These are phyloP conservation scores for Sebastolobus altivelis DNA, from an alignment of 2,797 vertebrate genomes.

Conservation along the genomic window DNA sequence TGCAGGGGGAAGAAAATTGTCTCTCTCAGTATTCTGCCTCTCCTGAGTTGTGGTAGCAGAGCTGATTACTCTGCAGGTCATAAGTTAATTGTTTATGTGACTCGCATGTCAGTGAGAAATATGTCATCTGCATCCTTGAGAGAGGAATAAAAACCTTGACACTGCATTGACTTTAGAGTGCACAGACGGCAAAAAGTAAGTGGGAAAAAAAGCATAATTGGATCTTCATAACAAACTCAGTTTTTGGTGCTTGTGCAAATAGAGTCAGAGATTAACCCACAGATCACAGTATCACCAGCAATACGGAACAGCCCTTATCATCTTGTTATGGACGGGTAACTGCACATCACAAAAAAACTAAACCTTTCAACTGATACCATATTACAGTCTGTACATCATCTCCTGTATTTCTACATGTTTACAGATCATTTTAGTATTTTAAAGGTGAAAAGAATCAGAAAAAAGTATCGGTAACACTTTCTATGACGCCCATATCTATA, in stretches of 20 bases:
- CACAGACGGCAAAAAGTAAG: not conserved
- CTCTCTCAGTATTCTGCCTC: constrained; percentile 40
- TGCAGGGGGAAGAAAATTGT: constrained; percentile 43
- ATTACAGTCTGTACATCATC: not conserved
- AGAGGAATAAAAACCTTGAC: constrained; percentile 44
- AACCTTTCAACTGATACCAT: not conserved
- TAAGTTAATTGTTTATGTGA: constrained; percentile 76
- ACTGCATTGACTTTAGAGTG: constrained; percentile 24
- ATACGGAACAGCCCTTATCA: not conserved
- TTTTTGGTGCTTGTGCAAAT: constrained; percentile 14
- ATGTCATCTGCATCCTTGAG: constrained; percentile 50
- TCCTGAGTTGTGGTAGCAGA: constrained; percentile 30
- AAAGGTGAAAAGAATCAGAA: not conserved
- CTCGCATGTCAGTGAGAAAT: constrained; percentile 55
- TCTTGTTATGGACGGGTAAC: not conserved
- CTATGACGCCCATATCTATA: too few relatives aligned
- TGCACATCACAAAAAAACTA: not conserved
- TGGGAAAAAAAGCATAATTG: constrained; percentile 32
- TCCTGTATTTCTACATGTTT: not conserved
- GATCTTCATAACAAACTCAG: constrained; percentile 21
- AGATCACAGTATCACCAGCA: constrained; percentile 18
- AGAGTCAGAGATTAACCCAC: constrained; percentile 24
- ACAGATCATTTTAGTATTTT: not conserved
- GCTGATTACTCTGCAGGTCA: constrained; percentile 68
- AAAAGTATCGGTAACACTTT: too few relatives aligned